Base-by-base conservation (phyloP, 2,888 invertebrate genomes). In the Amaurobius ferox region DNA sequence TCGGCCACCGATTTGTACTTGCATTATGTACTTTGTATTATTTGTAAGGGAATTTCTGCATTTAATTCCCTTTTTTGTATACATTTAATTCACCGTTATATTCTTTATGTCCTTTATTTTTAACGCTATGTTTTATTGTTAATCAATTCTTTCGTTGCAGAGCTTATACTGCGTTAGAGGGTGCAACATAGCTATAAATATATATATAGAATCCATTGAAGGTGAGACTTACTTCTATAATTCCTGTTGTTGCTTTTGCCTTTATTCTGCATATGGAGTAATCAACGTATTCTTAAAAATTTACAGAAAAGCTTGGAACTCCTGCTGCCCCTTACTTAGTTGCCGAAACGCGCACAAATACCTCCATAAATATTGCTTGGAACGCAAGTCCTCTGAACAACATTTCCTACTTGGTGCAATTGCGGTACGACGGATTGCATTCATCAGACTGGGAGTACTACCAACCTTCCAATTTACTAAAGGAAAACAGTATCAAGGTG, bases 351-450 rank as follows among this genome's bases (percentile, higher is more conserved):
- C 91, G 95, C 86, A 95, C 94, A 0, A 94, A 96, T 6, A 95
- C 95, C 0, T 95, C 96, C 0, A 92, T 96, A n/a, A 94, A 94
- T n/a, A 92, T 97, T 66, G 94, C 95, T 89, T 96, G 96, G 96
- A 26, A 26, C 3, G 90, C 93, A 91, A 90, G 90, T 92, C 91
- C 89, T 1, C 86, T 89, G 48, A 72, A 88, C 7, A 91, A 92
- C 87, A 90, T 92, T 28, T 91, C 91, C 90, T 93, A 93, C 88
- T 90, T 95, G 90, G 93, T 96, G 29, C 96, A 96, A 91, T 95
- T 95, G 94, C 93, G 94, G 71, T 95, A 94, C 64, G 87, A 90
- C 19, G 48, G 48, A 13, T 70, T 86, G 28, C 48, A 83, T 7
- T 87, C 94, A 61, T 87, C 94, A 3, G 93, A 94, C 28, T 97